Evolutionary conservation across 1,140 invertebrate species (phyloP).

Genomic region (Nephotettix cincticeps): DNA sequence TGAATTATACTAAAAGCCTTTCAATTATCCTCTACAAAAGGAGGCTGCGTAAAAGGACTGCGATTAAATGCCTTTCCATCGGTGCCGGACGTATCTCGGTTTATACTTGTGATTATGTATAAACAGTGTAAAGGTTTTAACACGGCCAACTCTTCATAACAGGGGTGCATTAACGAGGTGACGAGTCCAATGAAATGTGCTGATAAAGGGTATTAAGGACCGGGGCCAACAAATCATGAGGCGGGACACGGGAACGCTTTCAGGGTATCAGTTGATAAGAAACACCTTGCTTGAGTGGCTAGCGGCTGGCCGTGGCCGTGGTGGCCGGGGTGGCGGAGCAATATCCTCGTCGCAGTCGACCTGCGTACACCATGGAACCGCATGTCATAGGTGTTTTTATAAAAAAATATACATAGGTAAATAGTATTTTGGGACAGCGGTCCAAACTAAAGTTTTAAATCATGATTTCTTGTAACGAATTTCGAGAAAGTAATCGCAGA

Average conservation of each 20-base stretch:
- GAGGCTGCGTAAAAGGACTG: neutral
- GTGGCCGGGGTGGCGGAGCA: too few species aligned
- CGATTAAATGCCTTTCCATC: neutral
- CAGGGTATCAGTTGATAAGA: conserved; percentile 10
- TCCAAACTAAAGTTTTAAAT: too few species aligned
- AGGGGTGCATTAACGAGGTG: neutral
- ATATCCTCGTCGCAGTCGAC: too few species aligned
- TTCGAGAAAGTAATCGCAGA: too few species aligned
- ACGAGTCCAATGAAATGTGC: neutral
- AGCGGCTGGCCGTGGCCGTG: too few species aligned
- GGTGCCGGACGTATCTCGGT: neutral
- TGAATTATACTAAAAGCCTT: conserved; percentile 17
- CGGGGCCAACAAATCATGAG: conserved; percentile 3
- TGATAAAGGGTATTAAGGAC: conserved; percentile 7
- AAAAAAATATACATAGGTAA: too few species aligned
- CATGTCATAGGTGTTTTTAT: too few species aligned
- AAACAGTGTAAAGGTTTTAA: neutral
- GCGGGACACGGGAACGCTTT: conserved; percentile 1
- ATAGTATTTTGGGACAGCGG: too few species aligned
- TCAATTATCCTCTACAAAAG: conserved; percentile 3
- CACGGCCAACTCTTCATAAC: neutral
- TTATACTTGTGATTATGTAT: conserved; percentile 1
- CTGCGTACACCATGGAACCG: too few species aligned
- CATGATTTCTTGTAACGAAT: too few species aligned
- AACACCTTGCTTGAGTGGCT: neutral